These are phyloP conservation scores for Acanthoscelides obtectus DNA, from an alignment of 2,888 invertebrate genomes.

Conservation along the genomic window DNA sequence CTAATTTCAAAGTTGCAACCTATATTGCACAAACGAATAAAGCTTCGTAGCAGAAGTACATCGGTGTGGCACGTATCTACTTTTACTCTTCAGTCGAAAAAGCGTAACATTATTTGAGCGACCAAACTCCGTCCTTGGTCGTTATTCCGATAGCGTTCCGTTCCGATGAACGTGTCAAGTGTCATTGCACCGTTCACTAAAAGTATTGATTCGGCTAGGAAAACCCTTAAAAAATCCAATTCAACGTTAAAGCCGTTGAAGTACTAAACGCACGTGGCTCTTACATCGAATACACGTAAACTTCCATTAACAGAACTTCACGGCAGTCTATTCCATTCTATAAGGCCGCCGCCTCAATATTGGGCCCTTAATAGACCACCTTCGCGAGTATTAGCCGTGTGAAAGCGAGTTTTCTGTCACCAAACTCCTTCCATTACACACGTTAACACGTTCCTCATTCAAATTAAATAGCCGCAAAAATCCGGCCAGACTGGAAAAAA, in stretches of 20 bases:
- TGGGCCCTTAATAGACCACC: background rate
- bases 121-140: no score
- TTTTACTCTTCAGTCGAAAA: no score
- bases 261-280: background rate
- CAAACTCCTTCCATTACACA: background rate
- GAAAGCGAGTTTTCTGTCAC: background rate
- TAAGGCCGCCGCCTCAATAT: background rate
- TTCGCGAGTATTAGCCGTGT: background rate
- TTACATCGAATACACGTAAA: background rate
- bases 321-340: background rate
- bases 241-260: background rate
- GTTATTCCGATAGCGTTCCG: no score
- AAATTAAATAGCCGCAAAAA: background rate
- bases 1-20: no score
- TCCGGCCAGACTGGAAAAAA: background rate
- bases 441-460: background rate
- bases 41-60: no score
- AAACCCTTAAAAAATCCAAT: background rate
- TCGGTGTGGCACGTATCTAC: no score
- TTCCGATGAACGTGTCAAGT: no score
- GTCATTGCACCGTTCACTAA: no score
- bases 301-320: background rate
- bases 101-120: no score
- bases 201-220: no score
- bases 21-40: no score